Percentiles rank a stretch among this genome's conserved stretches.
These are phyloP conservation scores for Amblyjoppa fuscipennis DNA, from an alignment of 2,888 invertebrate genomes.

Conservation along the genomic window DNA sequence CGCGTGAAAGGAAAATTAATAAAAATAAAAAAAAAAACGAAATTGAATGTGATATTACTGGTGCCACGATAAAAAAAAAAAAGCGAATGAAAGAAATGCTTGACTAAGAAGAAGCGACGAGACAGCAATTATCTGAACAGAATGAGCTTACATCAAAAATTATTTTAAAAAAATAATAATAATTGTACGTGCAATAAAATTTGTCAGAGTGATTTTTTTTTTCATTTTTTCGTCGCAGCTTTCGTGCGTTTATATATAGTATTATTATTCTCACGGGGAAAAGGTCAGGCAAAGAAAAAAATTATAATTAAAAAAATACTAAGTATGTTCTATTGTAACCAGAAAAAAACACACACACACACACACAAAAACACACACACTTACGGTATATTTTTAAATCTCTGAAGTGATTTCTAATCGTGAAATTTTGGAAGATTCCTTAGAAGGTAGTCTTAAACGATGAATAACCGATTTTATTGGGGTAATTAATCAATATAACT, in stretches of 20 bases:
- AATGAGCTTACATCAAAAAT: conserved; percentile 79
- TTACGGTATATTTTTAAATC: conserved; percentile 59
- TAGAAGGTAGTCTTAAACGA: conserved; percentile 50
- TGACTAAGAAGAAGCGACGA: conserved; percentile 53
- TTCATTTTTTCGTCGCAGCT: conserved; percentile 56
- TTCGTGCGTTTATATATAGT: conserved; percentile 45
- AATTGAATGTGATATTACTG: conserved; percentile 72
- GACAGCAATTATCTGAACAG: conserved; percentile 75
- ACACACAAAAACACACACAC: conserved; percentile 24
- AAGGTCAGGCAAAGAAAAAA: not conserved
- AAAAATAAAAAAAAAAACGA: conserved; percentile 42
- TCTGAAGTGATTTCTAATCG: conserved; percentile 41
- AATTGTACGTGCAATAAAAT: conserved; percentile 53
- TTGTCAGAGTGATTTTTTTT: conserved; percentile 32
- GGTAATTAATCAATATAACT: conserved; percentile 47
- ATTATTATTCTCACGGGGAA: conserved; percentile 27
- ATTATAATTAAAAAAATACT: conserved; percentile 51
- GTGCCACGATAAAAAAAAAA: conserved; percentile 66
- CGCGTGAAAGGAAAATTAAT: conserved; percentile 26
- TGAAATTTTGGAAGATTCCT: conserved; percentile 42
- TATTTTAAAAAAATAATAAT: conserved; percentile 60
- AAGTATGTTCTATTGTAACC: conserved; percentile 59
- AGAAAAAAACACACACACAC: conserved; percentile 5
- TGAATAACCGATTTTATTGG: conserved; percentile 54
- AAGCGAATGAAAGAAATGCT: conserved; percentile 35